phyloP scores from a whole-genome alignment of 2,888 invertebrate species.

The Agrenia bidenticulata region DNA sequence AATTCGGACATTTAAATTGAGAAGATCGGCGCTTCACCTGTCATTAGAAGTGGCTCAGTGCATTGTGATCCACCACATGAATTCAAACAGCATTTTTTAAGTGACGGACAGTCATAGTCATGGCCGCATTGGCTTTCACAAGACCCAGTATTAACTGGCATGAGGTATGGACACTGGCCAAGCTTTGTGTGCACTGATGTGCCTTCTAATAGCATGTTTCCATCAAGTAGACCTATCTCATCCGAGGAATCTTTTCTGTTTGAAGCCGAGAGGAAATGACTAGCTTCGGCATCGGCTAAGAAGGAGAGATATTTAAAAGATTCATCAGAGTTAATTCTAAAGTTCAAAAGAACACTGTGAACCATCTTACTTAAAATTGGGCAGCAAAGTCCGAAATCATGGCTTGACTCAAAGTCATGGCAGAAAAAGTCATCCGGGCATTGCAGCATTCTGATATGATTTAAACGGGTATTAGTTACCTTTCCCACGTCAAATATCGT shows the following conservation, averaged over 20 bases:
- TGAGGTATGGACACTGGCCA: conserved; percentile 81
- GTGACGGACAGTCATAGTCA: conserved; percentile 72
- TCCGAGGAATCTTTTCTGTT: background rate
- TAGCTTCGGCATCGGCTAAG: background rate
- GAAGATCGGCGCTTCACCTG: background rate
- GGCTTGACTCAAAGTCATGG: conserved; percentile 44
- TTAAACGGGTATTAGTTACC: too few relatives aligned
- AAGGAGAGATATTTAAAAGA: too few relatives aligned
- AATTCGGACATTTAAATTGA: background rate
- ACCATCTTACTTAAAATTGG: conserved; percentile 26
- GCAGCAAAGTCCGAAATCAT: conserved; percentile 52
- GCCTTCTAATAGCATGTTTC: conserved; percentile 19
- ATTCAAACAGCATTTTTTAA: conserved; percentile 77
- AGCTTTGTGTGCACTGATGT: conserved; percentile 42
- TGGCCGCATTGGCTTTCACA: conserved; percentile 77
- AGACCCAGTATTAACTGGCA: conserved; percentile 65
- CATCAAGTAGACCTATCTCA: background rate
- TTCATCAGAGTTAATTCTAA: background rate
- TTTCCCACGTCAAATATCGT: too few relatives aligned
- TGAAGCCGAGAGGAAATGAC: background rate
- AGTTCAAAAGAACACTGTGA: background rate
- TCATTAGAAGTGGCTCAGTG: conserved; percentile 67
- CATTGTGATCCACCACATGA: conserved; percentile 82
- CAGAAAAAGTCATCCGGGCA: conserved; percentile 55
- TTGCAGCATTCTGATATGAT: conserved; percentile 42